Evolutionary conservation across 1,140 invertebrate species (phyloP).

Genomic region (Trichonephila clavata): DNA sequence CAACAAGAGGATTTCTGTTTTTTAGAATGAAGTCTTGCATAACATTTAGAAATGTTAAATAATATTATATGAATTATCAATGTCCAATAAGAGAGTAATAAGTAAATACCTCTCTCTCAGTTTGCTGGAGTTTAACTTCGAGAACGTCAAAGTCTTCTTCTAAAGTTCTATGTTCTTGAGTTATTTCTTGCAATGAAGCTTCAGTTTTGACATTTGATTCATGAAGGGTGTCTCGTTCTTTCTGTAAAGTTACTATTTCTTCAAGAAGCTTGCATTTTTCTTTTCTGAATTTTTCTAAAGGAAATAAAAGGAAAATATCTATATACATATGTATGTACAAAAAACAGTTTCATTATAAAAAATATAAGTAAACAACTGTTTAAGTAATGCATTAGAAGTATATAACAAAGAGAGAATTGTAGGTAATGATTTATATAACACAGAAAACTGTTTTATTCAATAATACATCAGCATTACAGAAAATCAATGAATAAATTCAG

Average conservation of each 20-base stretch:
- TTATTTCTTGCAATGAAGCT: conserved; percentile 39
- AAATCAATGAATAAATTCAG: too few relatives aligned
- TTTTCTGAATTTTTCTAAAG: conserved; percentile 53
- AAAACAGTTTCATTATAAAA: too few relatives aligned
- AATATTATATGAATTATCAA: neutral
- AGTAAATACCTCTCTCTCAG: conserved; percentile 62
- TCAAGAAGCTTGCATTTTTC: conserved; percentile 63
- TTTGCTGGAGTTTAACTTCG: conserved; percentile 54
- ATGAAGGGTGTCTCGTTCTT: conserved; percentile 51
- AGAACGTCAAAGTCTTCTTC: conserved; percentile 66
- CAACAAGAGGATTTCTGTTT: too few relatives aligned
- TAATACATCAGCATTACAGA: too few relatives aligned
- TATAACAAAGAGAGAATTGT: too few relatives aligned
- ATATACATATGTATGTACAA: too few relatives aligned
- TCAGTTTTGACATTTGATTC: conserved; percentile 36
- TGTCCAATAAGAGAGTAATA: neutral
- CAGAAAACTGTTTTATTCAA: too few relatives aligned
- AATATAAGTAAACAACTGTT: too few relatives aligned
- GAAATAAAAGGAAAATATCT: neutral
- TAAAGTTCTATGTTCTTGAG: conserved; percentile 48
- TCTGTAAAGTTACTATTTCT: conserved; percentile 35
- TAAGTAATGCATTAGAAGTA: too few relatives aligned
- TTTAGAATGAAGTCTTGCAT: too few relatives aligned
- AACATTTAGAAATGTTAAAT: too few relatives aligned
- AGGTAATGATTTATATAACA: too few relatives aligned